Base-by-base conservation (phyloP, 2,888 invertebrate species). In the Acronicta aceris region DNA sequence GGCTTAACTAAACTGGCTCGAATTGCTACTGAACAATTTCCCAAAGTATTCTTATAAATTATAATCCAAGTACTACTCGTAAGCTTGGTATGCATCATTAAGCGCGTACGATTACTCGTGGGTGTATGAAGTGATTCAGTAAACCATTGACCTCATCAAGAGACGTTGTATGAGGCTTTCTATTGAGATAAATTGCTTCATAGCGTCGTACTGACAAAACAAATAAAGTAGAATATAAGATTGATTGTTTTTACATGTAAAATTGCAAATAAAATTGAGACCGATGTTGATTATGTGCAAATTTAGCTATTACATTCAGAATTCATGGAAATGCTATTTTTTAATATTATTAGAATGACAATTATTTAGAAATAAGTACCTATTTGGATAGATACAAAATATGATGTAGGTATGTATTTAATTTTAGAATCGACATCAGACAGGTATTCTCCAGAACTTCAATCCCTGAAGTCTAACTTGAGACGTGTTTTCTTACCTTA, bases 111-210 rank as follows among this genome's bases (percentile, higher is more conserved):
- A 69, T 64, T 42, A 36, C 25, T 68, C 49, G 78, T 78, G 53
- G 80, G 78, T 58, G 72, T 57, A 54, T 51, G 43, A 62, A 73
- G 64, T 77, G 64, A 71, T 62, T 77, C 64, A 65, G 67, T 62
- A 53, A 67, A 74, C 58, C 78, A 77, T 75, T 77, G 75, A 77
- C 74, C 77, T 77, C 74, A 59, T 58, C 61, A 71, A 65, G 42
- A 55, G 63, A 59, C 70, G 54, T 55, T 69, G 53, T 40, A 61
- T 25, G 54, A 58, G 56, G 59, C 72, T 75, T 67, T 77, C 71
- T 72, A 74, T 55, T 61, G 46, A 71, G 60, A 71, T 48, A 60
- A 74, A 73, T 48, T 51, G 57, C 50, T 48, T 30, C 43, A 33
- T 17, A 12, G 47, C 36, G 60, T 56, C 51, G 66, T 45, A 59